A percentile compares a stretch with the other conserved stretches of the same genome.
Evolutionary conservation across 2,113 vertebrate genomes (phyloP).

Genomic region (Salvator merianae): DNA sequence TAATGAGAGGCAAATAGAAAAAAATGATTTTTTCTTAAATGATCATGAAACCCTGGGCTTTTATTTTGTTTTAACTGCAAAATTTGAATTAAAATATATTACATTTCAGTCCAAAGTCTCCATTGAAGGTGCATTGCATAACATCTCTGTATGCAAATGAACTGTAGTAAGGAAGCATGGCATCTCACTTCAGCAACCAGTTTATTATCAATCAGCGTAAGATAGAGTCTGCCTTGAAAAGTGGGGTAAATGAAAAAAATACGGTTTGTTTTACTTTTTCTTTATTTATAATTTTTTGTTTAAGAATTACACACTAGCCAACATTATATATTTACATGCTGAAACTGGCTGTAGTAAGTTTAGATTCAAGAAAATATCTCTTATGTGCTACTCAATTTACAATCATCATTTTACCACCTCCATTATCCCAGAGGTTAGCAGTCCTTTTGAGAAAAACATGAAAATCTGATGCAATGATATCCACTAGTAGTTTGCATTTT

Average conservation of each 20-base stretch:
- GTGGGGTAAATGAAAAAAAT: slow-evolving; percentile 40
- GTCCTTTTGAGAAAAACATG: slow-evolving; percentile 81
- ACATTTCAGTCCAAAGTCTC: not conserved
- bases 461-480: slow-evolving; percentile 81
- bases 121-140: not conserved
- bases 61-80: not conserved
- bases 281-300: slow-evolving; percentile 87
- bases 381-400: slow-evolving; percentile 85
- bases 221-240: not conserved
- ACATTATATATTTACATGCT: slow-evolving; percentile 91
- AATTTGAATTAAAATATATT: not conserved
- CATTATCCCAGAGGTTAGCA: slow-evolving; percentile 82
- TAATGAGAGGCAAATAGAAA: not conserved
- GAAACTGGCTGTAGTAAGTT: slow-evolving; percentile 85
- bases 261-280: slow-evolving; percentile 72
- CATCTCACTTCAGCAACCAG: not conserved
- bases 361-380: slow-evolving; percentile 89
- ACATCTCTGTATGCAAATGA: not conserved
- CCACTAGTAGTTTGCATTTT: slow-evolving; percentile 79
- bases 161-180: not conserved
- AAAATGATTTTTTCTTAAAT: not conserved
- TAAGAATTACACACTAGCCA: slow-evolving; percentile 89
- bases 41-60: not conserved
- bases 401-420: slow-evolving; percentile 80
- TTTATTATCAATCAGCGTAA: not conserved